A percentile compares a stretch with the other conserved stretches of the same genome.
phyloP scores from a whole-genome alignment of 53 echinoderm and acorn worm genomes.

The Apostichopus leukothele region DNA sequence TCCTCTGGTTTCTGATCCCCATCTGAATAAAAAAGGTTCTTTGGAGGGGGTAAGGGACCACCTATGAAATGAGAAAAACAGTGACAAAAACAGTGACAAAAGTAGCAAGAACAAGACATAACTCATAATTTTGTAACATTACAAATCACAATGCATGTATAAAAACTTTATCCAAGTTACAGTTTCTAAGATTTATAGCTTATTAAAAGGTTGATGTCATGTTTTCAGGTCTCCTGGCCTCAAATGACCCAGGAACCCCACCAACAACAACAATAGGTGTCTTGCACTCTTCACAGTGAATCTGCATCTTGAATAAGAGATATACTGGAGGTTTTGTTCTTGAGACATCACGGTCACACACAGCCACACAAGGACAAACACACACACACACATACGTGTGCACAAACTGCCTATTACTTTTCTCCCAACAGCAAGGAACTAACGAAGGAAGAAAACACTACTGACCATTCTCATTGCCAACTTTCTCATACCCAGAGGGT shows the following conservation, averaged over 20 bases:
- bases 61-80: neutral
- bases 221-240: neutral
- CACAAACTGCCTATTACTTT: conserved; percentile 11
- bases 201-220: neutral
- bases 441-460: neutral
- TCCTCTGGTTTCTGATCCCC: conserved; percentile 13
- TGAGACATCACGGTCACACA: neutral
- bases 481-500: conserved; percentile 17
- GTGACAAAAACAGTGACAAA: neutral
- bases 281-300: neutral
- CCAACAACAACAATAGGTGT: neutral
- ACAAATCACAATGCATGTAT: neutral
- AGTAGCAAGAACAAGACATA: neutral
- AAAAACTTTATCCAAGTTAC: neutral
- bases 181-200: neutral
- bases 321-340: neutral
- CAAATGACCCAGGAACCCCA: neutral
- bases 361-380: neutral
- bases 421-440: neutral
- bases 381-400: neutral
- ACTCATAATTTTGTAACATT: no score
- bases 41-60: neutral
- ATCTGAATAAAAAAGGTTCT: neutral
- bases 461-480: conserved; percentile 15
- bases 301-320: neutral